A percentile compares a stretch with the other conserved stretches of the same genome.
phyloP scores from a whole-genome alignment of 2,888 invertebrate species.

The Tetragnatha montana region DNA sequence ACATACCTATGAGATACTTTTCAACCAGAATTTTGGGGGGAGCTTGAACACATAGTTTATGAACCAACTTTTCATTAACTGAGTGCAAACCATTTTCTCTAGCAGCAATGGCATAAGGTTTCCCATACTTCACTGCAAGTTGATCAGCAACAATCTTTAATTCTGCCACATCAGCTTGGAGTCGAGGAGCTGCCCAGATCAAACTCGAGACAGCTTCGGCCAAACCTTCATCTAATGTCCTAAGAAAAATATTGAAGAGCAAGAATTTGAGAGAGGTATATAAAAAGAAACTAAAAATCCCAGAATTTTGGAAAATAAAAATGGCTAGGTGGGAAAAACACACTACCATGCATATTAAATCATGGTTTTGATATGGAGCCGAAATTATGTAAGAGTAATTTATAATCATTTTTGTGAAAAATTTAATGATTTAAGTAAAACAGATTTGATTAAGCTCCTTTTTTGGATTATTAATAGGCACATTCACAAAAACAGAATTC shows the following conservation, averaged over 20 bases:
- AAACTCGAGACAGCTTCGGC: constrained; percentile 96
- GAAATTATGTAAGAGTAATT: too few relatives aligned
- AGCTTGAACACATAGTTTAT: constrained; percentile 94
- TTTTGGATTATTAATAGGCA: too few relatives aligned
- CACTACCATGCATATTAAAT: too few relatives aligned
- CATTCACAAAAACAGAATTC: too few relatives aligned
- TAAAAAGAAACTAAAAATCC: too few relatives aligned
- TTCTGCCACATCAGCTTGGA: constrained; percentile 82
- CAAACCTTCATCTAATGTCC: constrained; percentile 91
- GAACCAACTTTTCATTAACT: constrained; percentile 92
- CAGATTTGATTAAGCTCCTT: too few relatives aligned
- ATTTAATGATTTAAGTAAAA: too few relatives aligned
- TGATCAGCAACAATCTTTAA: constrained; percentile 89
- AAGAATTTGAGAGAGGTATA: constrained; percentile 50
- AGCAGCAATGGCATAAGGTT: constrained; percentile 92
- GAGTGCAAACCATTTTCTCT: constrained; percentile 87
- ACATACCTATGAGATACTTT: constrained; percentile 79
- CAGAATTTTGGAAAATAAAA: too few relatives aligned
- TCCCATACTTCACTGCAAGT: constrained; percentile 93
- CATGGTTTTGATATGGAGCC: too few relatives aligned
- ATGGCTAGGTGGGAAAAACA: too few relatives aligned
- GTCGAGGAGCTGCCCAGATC: constrained; percentile 97
- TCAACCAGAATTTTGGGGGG: constrained; percentile 97
- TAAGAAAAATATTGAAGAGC: constrained; percentile 73
- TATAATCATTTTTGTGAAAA: too few relatives aligned